These are phyloP conservation scores for Odontocolon sp. DNA, from an alignment of 2,888 invertebrate genomes.

Conservation along the genomic window DNA sequence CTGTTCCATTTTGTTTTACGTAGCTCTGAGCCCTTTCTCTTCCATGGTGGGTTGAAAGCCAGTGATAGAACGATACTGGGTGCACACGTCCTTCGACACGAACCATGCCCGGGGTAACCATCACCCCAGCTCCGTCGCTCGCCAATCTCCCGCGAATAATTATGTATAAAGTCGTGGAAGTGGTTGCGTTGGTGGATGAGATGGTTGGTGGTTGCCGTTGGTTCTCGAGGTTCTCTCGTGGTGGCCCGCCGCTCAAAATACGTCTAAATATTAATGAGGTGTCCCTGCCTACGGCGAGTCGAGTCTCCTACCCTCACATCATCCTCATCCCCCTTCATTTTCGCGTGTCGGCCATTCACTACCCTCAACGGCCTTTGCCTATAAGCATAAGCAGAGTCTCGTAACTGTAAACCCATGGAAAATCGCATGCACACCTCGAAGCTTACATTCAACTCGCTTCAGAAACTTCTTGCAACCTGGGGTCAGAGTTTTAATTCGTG, in stretches of 20 bases:
- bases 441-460: neutral
- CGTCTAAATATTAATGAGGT: slow-evolving; percentile 81
- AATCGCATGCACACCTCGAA: slow-evolving; percentile 21
- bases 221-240: slow-evolving; percentile 62
- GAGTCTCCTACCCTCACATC: slow-evolving; percentile 45
- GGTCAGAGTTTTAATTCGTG: slow-evolving; percentile 26
- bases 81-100: slow-evolving; percentile 2
- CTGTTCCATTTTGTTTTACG: too few relatives aligned
- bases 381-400: slow-evolving; percentile 29
- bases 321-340: slow-evolving; percentile 8
- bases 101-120: slow-evolving; percentile 54
- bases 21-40: too few relatives aligned
- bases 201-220: slow-evolving; percentile 62
- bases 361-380: slow-evolving; percentile 59
- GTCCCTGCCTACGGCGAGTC: slow-evolving; percentile 77
- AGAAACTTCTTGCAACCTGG: slow-evolving; percentile 4
- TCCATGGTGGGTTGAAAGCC: neutral
- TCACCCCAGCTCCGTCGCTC: slow-evolving; percentile 63
- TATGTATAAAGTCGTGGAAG: slow-evolving; percentile 77
- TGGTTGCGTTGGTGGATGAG: slow-evolving; percentile 58
- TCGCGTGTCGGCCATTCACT: slow-evolving; percentile 51
- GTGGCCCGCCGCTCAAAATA: slow-evolving; percentile 75
- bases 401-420: slow-evolving; percentile 18
- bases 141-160: slow-evolving; percentile 78
- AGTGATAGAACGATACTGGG: neutral